Base-by-base conservation (phyloP, 2,888 invertebrate genomes). In the Bombylius discolor region DNA sequence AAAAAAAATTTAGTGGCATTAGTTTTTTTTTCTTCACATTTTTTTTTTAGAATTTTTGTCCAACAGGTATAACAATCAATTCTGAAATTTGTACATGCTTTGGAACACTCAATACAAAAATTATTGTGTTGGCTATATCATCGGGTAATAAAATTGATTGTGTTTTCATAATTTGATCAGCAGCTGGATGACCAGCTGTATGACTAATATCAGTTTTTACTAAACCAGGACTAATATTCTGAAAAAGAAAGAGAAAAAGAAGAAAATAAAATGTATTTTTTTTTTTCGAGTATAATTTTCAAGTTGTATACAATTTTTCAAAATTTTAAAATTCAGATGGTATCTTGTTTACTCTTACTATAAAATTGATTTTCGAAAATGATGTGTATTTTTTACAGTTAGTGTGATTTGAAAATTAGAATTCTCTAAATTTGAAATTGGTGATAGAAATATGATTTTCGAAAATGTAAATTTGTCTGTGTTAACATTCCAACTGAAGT, bases 141-240 rank as follows among this genome's bases (percentile, higher is more conserved):
- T 65, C 66, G 0, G 64, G 63, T 47, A 64, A 57, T 11, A 68
- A 58, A 44, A 64, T 63, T 42, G 64, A 61, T 6, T 56, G 55
- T 9, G 60, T 59, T 12, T 57, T 61, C 33, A 65, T 64, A 23
- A 65, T 59, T 48, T 52, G 57, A 12, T 61, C 61, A 42, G 64
- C 57, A 47, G 61, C 57, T 0, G 61, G 61, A 58, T 63, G 57
- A 5, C 58, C 60, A 23, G 60, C 62, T 4, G 61, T 53, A 32
- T 60, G 61, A 4, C 55, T 64, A 23, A 69, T 65, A 33, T 67
- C 64, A 0, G 68, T 68, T 56, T 63, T 64, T 5, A 67, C 67
- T 47, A 70, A 60, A 6, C 69, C 70, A 4, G 70, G 70, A 49
- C 68, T 68, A 33, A 68, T 64, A 34, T 64, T 64, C 70, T 69